Conservation (phyloP, 2,797 vertebrate species). For the Crenuchus spilurus region DNA sequence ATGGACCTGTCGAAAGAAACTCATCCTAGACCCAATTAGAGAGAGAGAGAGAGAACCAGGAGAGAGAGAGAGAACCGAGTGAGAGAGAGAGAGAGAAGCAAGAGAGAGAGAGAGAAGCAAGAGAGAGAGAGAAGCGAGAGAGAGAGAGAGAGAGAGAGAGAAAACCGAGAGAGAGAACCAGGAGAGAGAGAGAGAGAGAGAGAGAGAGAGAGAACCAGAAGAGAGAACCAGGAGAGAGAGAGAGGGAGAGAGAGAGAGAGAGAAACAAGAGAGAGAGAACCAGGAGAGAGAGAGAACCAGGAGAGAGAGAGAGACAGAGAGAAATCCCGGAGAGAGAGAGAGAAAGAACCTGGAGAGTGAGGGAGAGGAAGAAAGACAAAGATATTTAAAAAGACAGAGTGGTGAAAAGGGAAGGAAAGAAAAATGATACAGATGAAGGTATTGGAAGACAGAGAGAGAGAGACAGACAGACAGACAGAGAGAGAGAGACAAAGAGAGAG, state of each 20-base stretch:
- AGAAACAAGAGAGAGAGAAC: constrained; percentile 37
- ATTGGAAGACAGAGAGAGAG: constrained; percentile 36
- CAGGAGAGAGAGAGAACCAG: constrained; percentile 8
- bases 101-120: constrained; percentile 19
- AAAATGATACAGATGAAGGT: constrained; percentile 22
- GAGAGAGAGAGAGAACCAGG: constrained; percentile 39
- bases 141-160: constrained; percentile 6
- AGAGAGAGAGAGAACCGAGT: constrained; percentile 8
- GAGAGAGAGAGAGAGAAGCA: constrained; percentile 18
- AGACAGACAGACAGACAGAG: constrained; percentile 2
- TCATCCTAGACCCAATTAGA: constrained; percentile 60
- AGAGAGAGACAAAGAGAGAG: not conserved
- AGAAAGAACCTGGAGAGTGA: not conserved
- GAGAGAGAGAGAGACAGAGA: constrained; percentile 29
- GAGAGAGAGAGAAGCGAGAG: constrained; percentile 17
- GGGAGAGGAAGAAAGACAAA: constrained; percentile 14
- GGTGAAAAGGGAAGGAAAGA: not conserved
- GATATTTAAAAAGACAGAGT: constrained; percentile 16
- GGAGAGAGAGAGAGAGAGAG: constrained; percentile 28
- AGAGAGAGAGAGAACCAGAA: constrained; percentile 17
- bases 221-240: constrained; percentile 19
- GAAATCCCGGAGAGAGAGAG: constrained; percentile 14
- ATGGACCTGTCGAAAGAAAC: constrained; percentile 62
- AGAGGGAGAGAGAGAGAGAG: constrained; percentile 35
- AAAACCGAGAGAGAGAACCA: constrained; percentile 22